These are phyloP conservation scores for Periophthalmodon schlosseri DNA, from an alignment of 2,113 vertebrate genomes.

Conservation along the genomic window DNA sequence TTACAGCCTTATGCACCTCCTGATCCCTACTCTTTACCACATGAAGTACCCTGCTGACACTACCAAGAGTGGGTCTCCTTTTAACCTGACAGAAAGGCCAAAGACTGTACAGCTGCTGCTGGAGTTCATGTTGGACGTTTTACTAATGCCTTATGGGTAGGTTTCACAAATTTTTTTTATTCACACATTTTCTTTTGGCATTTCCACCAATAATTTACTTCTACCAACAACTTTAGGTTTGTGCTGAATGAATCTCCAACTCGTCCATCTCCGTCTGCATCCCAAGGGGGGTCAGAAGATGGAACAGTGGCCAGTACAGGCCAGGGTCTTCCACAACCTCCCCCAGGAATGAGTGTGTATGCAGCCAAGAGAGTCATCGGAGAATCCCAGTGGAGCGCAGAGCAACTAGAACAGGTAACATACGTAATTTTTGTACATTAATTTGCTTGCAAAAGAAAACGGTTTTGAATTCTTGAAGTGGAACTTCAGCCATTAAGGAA, in stretches of 20 bases:
- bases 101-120: slow-evolving; percentile 95
- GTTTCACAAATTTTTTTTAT: slow-evolving; percentile 25
- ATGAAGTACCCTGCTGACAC: slow-evolving; percentile 93
- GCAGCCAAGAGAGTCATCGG: slow-evolving; percentile 95
- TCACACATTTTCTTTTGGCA: background rate
- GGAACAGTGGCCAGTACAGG: slow-evolving; percentile 69
- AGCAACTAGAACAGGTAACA: slow-evolving; percentile 92
- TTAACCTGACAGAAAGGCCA: slow-evolving; percentile 96
- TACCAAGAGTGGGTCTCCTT: slow-evolving; percentile 84
- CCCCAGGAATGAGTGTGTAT: slow-evolving; percentile 97
- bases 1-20: slow-evolving; percentile 95
- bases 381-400: slow-evolving; percentile 93
- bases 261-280: slow-evolving; percentile 82
- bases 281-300: slow-evolving; percentile 77
- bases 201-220: slow-evolving; percentile 1
- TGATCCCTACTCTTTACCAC: slow-evolving; percentile 96
- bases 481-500: background rate
- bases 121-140: slow-evolving; percentile 98
- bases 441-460: background rate
- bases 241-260: slow-evolving; percentile 92
- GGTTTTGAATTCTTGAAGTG: background rate
- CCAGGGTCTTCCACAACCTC: slow-evolving; percentile 90
- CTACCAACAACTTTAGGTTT: slow-evolving; percentile 75
- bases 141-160: slow-evolving; percentile 99
- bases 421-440: background rate